These are phyloP conservation scores for Acanthiza pusilla DNA, from an alignment of 2,797 vertebrate species.

Conservation along the genomic window DNA sequence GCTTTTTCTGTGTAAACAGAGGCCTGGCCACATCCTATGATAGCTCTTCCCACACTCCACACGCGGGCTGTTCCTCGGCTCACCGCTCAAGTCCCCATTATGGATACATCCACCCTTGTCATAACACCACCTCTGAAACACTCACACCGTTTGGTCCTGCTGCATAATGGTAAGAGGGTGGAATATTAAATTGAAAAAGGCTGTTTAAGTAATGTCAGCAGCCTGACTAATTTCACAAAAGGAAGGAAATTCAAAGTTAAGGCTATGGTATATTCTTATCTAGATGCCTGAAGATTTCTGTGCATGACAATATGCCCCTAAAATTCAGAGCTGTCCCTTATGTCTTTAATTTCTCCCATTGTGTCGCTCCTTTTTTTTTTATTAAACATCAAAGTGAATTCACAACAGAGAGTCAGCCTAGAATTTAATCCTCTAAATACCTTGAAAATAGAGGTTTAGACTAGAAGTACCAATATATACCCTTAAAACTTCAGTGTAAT, in stretches of 20 bases:
- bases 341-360: slow-evolving; percentile 63
- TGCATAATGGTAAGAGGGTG: slow-evolving; percentile 65
- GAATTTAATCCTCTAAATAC: slow-evolving; percentile 73
- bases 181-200: slow-evolving; percentile 70
- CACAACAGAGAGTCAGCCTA: slow-evolving; percentile 74
- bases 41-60: slow-evolving; percentile 32
- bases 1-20: slow-evolving; percentile 52
- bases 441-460: slow-evolving; percentile 68
- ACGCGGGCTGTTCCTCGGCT: slow-evolving; percentile 45
- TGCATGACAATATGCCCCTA: slow-evolving; percentile 63
- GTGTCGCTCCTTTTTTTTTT: slow-evolving; percentile 56
- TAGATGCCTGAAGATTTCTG: slow-evolving; percentile 54
- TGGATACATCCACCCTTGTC: slow-evolving; percentile 62
- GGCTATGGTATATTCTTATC: slow-evolving; percentile 58
- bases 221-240: slow-evolving; percentile 72
- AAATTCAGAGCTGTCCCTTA: slow-evolving; percentile 68
- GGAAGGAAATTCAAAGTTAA: slow-evolving; percentile 68
- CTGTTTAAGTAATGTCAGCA: slow-evolving; percentile 68
- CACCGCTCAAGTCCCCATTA: slow-evolving; percentile 57
- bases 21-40: slow-evolving; percentile 57
- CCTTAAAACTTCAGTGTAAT: slow-evolving; percentile 72
- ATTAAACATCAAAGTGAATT: slow-evolving; percentile 68
- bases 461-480: slow-evolving; percentile 66
- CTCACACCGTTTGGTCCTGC: slow-evolving; percentile 63
- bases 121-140: slow-evolving; percentile 69